Evolutionary conservation across 2,888 invertebrate genomes (phyloP).

Genomic region (Luperina testacea): DNA sequence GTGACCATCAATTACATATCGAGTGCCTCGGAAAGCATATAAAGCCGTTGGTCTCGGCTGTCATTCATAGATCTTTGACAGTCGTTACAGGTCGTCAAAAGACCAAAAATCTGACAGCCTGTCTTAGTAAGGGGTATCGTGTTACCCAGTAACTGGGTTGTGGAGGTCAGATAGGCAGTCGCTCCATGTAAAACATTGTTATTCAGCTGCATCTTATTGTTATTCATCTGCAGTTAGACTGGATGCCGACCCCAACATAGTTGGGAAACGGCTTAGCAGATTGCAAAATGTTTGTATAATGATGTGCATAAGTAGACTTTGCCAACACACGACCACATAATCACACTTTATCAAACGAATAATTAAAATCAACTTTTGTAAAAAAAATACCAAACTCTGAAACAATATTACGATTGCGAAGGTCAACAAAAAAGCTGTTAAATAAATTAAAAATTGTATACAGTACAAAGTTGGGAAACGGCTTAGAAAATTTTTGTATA

Average conservation of each 20-base stretch:
- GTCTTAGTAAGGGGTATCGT: too few species aligned
- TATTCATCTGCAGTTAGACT: not conserved
- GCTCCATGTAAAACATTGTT: too few species aligned
- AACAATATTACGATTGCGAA: slow-evolving; percentile 10
- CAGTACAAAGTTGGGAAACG: too few species aligned
- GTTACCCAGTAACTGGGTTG: too few species aligned
- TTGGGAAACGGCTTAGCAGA: not conserved
- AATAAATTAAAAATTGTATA: slow-evolving; percentile 33
- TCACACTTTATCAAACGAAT: slow-evolving; percentile 1
- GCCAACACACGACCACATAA: not conserved
- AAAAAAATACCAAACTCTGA: not conserved
- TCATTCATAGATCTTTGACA: not conserved
- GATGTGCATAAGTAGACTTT: not conserved
- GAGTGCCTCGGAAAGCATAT: too few species aligned
- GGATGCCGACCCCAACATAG: not conserved
- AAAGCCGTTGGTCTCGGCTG: not conserved
- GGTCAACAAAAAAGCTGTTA: slow-evolving; percentile 31
- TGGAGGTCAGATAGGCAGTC: too few species aligned
- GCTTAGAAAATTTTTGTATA: not conserved
- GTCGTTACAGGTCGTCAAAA: not conserved
- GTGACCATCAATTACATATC: too few species aligned
- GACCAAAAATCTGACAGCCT: too few species aligned
- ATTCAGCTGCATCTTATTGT: too few species aligned
- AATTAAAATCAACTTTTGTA: not conserved
- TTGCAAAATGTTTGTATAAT: not conserved